Evolutionary conservation across 2,113 vertebrate genomes (phyloP), one percentile per base, ranked within the genome.

Genomic region (Labeo rohita): DNA sequence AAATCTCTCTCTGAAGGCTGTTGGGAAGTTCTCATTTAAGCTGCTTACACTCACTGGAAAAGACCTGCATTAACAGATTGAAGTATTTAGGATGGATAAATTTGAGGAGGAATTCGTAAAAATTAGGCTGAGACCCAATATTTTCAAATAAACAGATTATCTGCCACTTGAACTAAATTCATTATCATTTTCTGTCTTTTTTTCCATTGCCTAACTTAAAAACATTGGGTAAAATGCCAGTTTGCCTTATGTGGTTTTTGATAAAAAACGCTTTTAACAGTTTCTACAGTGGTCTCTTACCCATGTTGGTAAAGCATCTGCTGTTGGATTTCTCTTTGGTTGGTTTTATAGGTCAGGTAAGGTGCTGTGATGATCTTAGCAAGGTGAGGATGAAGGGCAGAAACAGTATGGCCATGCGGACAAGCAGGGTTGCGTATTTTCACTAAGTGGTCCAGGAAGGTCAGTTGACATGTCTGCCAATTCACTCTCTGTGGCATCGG

Each of bases 51-150:
- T 72, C 68, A 86, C 80, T 28, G 77, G 72, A 16, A 88, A 89
- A 84, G 77, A 82, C 54, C 43, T 81, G 73, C 54, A 78, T 68
- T 87, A 85, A 84, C 84, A 91, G 84, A 89, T 65, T 90, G 79
- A 78, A 83, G 73, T 86, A 79, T 82, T 80, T 83, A 65, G 81
- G 86, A 86, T 88, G 47, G 80, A 79, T 70, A 52, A 70, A 83
- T 79, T 59, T 75, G 70, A 39, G 77, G 39, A 18, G 49, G 63
- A 82, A 52, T 84, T 78, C n/a, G 6, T 56, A 16, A 63, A 49
- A 50, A 68, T n/a, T 66, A 43, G 61, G 16, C 23, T 54, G 1
- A 85, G 23, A 23, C 45, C 16, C 6, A 34, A 0, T 85, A 49
- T 77, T 8, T 34, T 23, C 13, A 73, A 49, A 78, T 50, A 65